Conservation (phyloP, 1,140 invertebrate species). For the silkworm (Bombyx mori) region ASM3026992v2 NC_085107.1:11443501-11444000, state of each 20-base stretch:
- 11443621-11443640: conserved; percentile 55
- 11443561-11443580: conserved; percentile 14
- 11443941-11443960: conserved; percentile 18
- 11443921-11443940: conserved; percentile 4
- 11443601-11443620: conserved; percentile 22
- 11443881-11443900: conserved; percentile 62
- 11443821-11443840: conserved; percentile 67
- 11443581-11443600: too few relatives aligned
- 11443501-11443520: background rate
- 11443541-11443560: conserved; percentile 16
- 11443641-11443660: conserved; percentile 44
- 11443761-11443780: conserved; percentile 43
- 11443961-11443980: conserved; percentile 23
- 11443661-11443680: conserved; percentile 37
- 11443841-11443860: conserved; percentile 50
- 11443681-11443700: conserved; percentile 26
- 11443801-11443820: conserved; percentile 44
- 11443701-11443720: conserved; percentile 31
- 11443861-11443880: conserved; percentile 63
- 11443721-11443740: conserved; percentile 49
- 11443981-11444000: conserved; percentile 36
- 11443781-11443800: conserved; percentile 57
- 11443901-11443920: conserved; percentile 20
- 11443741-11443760: conserved; percentile 36
- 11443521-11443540: conserved; percentile 10